phyloP scores from a whole-genome alignment of 2,888 invertebrate species.

The Idaea dimidiata region DNA sequence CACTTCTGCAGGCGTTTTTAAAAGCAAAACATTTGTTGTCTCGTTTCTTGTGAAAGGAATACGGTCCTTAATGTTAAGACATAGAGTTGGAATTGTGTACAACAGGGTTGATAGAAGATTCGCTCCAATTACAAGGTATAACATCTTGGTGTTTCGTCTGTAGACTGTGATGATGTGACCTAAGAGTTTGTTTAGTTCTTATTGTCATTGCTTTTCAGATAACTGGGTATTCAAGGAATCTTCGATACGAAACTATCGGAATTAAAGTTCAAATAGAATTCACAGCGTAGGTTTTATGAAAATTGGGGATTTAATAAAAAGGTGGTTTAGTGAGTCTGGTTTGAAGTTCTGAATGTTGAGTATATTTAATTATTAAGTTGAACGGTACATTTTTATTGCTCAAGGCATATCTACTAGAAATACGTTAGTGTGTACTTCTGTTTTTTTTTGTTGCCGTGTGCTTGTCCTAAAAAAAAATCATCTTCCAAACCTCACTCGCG shows the following conservation, averaged over 20 bases:
- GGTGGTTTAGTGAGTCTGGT: too few species aligned
- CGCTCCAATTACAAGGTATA: slow-evolving; percentile 16
- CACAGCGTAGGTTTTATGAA: neutral
- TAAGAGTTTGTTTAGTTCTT: slow-evolving; percentile 23
- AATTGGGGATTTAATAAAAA: neutral
- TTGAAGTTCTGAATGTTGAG: too few species aligned
- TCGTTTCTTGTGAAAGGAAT: slow-evolving; percentile 23
- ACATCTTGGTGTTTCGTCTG: neutral
- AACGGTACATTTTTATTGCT: too few species aligned
- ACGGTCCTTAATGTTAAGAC: slow-evolving; percentile 22
- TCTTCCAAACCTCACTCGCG: too few species aligned
- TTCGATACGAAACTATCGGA: neutral
- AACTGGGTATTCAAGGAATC: slow-evolving; percentile 31
- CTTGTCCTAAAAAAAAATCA: too few species aligned
- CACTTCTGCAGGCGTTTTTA: slow-evolving; percentile 50
- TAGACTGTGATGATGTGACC: slow-evolving; percentile 11
- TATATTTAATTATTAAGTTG: too few species aligned
- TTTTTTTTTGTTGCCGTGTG: too few species aligned
- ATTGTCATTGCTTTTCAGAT: slow-evolving; percentile 21
- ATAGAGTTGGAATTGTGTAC: slow-evolving; percentile 30
- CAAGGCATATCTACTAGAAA: too few species aligned
- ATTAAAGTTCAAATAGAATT: neutral
- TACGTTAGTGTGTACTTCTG: too few species aligned
- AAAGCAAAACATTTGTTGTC: slow-evolving; percentile 52
- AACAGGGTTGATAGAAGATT: slow-evolving; percentile 7